These are phyloP conservation scores for Aporrectodea caliginosa DNA, from an alignment of 1,140 invertebrate genomes.

Conservation along the genomic window DNA sequence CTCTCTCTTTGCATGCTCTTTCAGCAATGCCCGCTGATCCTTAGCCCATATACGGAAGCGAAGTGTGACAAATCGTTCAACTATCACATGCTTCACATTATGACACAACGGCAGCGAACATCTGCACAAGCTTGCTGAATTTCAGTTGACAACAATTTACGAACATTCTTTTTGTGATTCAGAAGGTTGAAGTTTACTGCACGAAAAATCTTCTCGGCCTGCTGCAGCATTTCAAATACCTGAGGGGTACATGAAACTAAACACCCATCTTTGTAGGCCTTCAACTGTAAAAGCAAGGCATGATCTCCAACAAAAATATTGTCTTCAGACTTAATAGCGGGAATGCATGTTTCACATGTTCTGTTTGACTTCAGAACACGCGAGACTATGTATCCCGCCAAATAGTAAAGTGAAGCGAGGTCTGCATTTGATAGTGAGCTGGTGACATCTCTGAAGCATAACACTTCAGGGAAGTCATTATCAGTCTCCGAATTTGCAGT, in stretches of 20 bases:
- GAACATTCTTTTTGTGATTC: neutral
- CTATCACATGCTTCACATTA: neutral
- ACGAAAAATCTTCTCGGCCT: neutral
- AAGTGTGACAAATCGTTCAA: neutral
- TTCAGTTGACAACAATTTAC: neutral
- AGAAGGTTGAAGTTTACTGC: neutral
- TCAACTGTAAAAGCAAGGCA: neutral
- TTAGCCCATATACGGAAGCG: neutral
- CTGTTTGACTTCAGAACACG: neutral
- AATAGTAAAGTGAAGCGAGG: neutral
- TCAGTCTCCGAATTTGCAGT: neutral
- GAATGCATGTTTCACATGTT: neutral
- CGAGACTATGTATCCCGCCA: neutral
- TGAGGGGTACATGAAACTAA: neutral
- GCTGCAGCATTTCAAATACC: neutral
- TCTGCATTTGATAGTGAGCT: too few species aligned
- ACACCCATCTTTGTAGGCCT: neutral
- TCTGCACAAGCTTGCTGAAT: neutral
- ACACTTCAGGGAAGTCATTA: too few species aligned
- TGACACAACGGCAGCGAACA: neutral
- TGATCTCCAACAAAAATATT: neutral
- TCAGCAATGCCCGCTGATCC: neutral
- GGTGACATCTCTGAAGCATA: too few species aligned
- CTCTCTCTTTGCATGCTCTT: neutral
- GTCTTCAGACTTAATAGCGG: neutral